phyloP scores from a whole-genome alignment of 2,797 vertebrate genomes.

The Anguilla anguilla region DNA sequence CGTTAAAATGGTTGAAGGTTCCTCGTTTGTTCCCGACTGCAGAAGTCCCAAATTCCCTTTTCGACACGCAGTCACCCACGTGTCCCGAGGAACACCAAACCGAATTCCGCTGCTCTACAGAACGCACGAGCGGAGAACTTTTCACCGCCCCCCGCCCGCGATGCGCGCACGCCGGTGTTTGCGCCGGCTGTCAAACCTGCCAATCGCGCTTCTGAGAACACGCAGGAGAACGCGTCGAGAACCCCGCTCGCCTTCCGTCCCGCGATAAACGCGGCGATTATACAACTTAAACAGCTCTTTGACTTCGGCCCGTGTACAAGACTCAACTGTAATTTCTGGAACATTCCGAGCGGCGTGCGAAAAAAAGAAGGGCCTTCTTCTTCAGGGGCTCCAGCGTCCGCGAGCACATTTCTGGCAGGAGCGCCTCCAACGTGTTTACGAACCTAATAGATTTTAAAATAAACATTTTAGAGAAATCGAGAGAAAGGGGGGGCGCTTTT shows the following conservation, averaged over 20 bases:
- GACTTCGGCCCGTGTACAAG: not conserved
- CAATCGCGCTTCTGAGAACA: not conserved
- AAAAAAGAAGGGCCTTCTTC: not conserved
- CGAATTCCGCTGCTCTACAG: not conserved
- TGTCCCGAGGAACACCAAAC: not conserved
- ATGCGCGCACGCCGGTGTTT: not conserved
- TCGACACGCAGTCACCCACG: not conserved
- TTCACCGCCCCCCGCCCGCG: not conserved
- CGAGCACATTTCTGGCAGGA: not conserved
- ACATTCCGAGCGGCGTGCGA: not conserved
- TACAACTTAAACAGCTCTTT: conserved; percentile 5
- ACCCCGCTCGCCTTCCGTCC: not conserved
- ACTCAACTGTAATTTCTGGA: conserved; percentile 2
- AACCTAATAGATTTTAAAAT: conserved; percentile 19
- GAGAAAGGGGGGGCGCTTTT: not conserved
- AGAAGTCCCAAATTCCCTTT: not conserved
- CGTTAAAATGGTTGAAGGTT: not conserved
- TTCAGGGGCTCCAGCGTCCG: not conserved
- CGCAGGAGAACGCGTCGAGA: not conserved
- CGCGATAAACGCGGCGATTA: not conserved
- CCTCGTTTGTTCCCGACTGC: not conserved
- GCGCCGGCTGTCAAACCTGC: not conserved
- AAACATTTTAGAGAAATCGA: conserved; percentile 9
- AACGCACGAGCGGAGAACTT: not conserved
- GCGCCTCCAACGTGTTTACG: conserved; percentile 10